Conservation (phyloP, 2,113 vertebrate species). For the Oncorhynchus masou region DNA sequence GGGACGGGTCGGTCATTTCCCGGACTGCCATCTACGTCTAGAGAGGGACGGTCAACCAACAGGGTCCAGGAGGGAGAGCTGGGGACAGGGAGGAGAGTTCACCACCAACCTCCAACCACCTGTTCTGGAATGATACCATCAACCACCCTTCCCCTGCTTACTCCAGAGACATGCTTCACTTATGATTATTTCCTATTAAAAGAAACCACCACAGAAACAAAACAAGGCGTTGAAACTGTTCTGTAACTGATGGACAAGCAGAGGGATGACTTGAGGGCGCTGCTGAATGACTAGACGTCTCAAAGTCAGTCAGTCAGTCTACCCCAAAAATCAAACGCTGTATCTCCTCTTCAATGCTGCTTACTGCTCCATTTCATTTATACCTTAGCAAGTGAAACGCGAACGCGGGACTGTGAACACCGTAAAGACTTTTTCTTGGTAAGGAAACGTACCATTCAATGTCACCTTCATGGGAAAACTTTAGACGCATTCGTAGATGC, state of each 20-base stretch:
- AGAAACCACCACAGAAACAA: slow-evolving; percentile 13
- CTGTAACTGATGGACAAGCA: too few species aligned
- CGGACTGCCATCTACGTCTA: slow-evolving; percentile 85
- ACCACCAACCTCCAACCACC: neutral
- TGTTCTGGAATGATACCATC: slow-evolving; percentile 13
- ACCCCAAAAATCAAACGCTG: slow-evolving; percentile 8
- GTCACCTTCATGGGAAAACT: neutral
- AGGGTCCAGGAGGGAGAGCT: slow-evolving; percentile 21
- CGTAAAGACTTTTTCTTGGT: neutral
- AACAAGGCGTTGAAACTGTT: too few species aligned
- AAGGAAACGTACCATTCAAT: neutral
- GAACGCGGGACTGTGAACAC: slow-evolving; percentile 11
- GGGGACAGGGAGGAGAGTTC: neutral
- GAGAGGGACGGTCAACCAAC: neutral
- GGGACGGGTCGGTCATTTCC: slow-evolving; percentile 87
- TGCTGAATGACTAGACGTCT: too few species aligned
- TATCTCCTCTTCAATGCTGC: slow-evolving; percentile 24
- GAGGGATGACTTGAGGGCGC: too few species aligned
- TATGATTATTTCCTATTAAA: neutral
- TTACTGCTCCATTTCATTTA: slow-evolving; percentile 42
- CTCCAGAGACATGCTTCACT: slow-evolving; percentile 20
- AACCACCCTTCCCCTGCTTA: slow-evolving; percentile 26
- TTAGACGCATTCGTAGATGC: neutral
- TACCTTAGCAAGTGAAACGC: slow-evolving; percentile 53
- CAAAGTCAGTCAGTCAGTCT: too few species aligned